Evolutionary conservation across 2,888 invertebrate genomes (phyloP).

Genomic region (Rhabditoides inermis): DNA sequence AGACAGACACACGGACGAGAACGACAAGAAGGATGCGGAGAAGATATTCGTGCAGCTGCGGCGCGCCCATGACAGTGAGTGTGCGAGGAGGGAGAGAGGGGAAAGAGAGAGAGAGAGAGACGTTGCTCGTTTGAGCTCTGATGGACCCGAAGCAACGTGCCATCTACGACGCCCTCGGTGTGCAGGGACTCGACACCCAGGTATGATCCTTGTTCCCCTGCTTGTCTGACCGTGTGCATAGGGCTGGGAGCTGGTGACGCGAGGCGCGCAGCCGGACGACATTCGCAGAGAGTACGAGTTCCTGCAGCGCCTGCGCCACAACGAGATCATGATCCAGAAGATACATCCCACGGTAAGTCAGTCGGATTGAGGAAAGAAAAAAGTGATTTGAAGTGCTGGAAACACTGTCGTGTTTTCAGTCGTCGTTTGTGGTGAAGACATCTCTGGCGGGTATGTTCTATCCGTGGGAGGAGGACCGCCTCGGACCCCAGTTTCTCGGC

Average conservation of each 20-base stretch:
- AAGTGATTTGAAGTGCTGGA: not conserved
- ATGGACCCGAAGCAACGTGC: conserved; percentile 85
- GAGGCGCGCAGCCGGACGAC: conserved; percentile 74
- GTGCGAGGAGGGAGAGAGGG: not conserved
- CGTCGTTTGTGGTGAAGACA: conserved; percentile 39
- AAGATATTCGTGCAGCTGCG: conserved; percentile 83
- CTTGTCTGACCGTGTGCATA: conserved; percentile 1
- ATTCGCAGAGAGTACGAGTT: conserved; percentile 93
- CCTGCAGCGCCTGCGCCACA: conserved; percentile 69
- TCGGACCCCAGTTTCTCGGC: conserved; percentile 35
- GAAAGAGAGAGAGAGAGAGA: too few relatives aligned
- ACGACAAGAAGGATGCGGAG: conserved; percentile 77
- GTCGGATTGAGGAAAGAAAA: not conserved
- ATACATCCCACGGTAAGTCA: conserved; percentile 72
- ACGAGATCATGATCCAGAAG: conserved; percentile 74
- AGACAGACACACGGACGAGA: conserved; percentile 81
- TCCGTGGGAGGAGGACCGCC: conserved; percentile 37
- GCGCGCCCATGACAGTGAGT: conserved; percentile 77
- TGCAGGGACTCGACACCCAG: conserved; percentile 80
- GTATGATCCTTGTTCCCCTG: too few relatives aligned
- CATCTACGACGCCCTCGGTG: conserved; percentile 84
- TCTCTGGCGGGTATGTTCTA: conserved; percentile 40
- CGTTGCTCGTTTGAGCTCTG: conserved; percentile 62
- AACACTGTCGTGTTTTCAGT: conserved; percentile 2
- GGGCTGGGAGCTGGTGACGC: conserved; percentile 82